phyloP scores from a whole-genome alignment of 2,797 vertebrate genomes.

The Otolemur crassicaudatus region DNA sequence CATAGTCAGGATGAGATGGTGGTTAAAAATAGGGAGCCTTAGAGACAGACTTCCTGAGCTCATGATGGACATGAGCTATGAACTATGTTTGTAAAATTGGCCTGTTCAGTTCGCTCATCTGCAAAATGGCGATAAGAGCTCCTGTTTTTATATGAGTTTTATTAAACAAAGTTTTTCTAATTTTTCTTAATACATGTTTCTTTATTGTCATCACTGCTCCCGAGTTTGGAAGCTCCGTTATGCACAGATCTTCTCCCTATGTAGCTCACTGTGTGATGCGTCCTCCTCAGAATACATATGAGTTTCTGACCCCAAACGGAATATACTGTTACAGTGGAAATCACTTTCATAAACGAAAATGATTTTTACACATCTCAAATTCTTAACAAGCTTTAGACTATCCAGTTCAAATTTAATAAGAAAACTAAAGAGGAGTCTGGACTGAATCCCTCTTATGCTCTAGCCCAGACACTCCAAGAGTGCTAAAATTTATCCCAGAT shows the following conservation, averaged over 20 bases:
- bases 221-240: background rate
- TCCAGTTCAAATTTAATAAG: conserved; percentile 10
- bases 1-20: background rate
- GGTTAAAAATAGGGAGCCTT: background rate
- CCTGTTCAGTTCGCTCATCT: background rate
- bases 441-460: background rate
- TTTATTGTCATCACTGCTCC: background rate
- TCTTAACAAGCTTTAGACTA: background rate
- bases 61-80: background rate
- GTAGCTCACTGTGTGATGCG: background rate
- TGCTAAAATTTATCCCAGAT: conserved; percentile 5
- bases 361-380: background rate
- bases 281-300: background rate
- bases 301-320: background rate
- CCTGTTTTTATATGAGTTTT: background rate
- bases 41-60: background rate
- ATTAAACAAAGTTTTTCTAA: background rate
- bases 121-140: background rate
- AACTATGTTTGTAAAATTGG: background rate
- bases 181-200: background rate
- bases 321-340: background rate
- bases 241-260: background rate
- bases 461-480: background rate
- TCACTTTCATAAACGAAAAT: conserved; percentile 6
- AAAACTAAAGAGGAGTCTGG: background rate